Evolutionary conservation across 2,888 invertebrate genomes (phyloP), one percentile per base, ranked within the genome.

Genomic region (Drosophila picticornis): DNA sequence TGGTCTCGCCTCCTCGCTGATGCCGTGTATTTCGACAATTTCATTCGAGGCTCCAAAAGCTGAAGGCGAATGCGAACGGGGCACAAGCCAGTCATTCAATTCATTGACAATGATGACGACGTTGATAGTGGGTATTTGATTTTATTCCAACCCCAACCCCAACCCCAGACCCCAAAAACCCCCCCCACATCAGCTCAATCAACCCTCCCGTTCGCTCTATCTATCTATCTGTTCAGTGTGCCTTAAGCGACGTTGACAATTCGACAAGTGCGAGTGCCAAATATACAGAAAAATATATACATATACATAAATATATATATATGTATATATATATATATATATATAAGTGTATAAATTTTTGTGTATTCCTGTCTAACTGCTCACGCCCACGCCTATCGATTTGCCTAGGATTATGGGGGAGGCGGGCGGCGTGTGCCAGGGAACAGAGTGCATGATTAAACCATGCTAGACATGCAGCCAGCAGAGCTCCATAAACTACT

Each of bases 101-200:
- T 84, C 89, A 86, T 89, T 89, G 85, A 89, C 89, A 81, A 86
- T 87, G 89, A 89, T 89, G 87, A 84, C 82, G 68, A 81, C 72
- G 76, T 68, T 82, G 85, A 87, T 86, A 88, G 85, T 70, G 56
- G 70, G 71, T 86, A 88, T 83, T 85, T 83, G 72, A 85, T 66
- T 83, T 55, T 48, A 48, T 69, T 65, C 46, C 50, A 10, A 29
- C 22, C n/a, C 38, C n/a, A 31, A 4, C 16, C 11, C 16, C n/a
- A 11, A 4, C 5, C 19, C 22, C 60, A 16, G n/a, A 16, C 6
- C 51, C 29, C 9, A 34, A n/a, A n/a, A n/a, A 31, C 40, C 59
- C 52, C 31, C 46, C 9, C n/a, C 32, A 36, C 46, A 46, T 25
- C 25, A 46, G 46, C 46, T 46, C 38, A 38, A 27, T 56, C 55